phyloP scores from a whole-genome alignment of 2,888 invertebrate species.

The Portevinia maculata region DNA sequence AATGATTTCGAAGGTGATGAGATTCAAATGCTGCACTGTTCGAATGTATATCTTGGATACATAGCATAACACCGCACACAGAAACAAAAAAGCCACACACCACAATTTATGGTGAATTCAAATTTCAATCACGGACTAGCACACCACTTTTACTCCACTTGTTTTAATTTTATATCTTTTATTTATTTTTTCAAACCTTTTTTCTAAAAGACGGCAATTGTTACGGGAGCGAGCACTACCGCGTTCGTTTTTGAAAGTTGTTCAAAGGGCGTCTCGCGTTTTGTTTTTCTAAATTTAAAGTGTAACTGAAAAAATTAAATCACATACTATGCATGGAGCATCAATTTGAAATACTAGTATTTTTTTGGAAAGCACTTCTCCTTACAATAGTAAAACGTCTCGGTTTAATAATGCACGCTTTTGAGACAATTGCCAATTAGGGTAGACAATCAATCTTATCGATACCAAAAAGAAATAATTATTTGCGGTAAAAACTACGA shows the following conservation, averaged over 20 bases:
- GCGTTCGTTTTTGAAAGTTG: constrained; percentile 48
- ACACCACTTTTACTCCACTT: constrained; percentile 70
- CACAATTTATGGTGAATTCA: constrained; percentile 46
- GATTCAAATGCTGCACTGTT: constrained; percentile 70
- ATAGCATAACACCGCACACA: constrained; percentile 48
- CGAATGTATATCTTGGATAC: constrained; percentile 62
- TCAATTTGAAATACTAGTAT: background rate
- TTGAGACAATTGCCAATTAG: constrained; percentile 5
- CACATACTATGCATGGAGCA: constrained; percentile 15
- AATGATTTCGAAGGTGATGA: constrained; percentile 59
- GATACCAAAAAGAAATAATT: too few relatives aligned
- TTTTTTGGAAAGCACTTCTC: background rate
- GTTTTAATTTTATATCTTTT: constrained; percentile 45
- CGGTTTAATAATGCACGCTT: too few relatives aligned
- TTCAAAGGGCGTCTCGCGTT: constrained; percentile 6
- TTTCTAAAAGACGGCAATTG: constrained; percentile 27
- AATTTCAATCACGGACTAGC: constrained; percentile 65
- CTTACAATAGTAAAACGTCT: too few relatives aligned
- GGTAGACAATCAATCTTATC: too few relatives aligned
- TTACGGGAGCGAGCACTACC: constrained; percentile 32
- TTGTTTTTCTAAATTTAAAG: constrained; percentile 3
- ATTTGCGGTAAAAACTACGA: background rate
- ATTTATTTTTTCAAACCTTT: constrained; percentile 5
- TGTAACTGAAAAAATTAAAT: constrained; percentile 29
- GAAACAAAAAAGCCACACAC: constrained; percentile 19